Base-by-base conservation (phyloP, 1,140 invertebrate genomes). In the Polypedilum pembai region DNA sequence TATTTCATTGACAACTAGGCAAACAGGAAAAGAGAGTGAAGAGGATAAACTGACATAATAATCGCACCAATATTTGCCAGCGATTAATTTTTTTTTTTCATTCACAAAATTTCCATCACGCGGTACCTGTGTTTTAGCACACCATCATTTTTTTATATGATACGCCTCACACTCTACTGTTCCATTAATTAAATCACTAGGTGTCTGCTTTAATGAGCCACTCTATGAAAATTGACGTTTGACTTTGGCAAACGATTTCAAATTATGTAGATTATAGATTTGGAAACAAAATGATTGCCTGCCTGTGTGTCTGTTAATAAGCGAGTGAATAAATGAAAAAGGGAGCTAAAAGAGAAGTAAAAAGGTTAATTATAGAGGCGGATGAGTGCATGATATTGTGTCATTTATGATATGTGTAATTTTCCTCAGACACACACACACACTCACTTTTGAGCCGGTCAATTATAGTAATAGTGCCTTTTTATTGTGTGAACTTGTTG, bases 261-360 rank as follows among this genome's bases (percentile, higher is more conserved):
- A n/a, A 56, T 56, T 56, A 56, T 56, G 45, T 56, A 56, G 45
- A 56, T 56, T 56, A 56, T 56, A 56, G 45, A 56, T 56, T 56
- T n/a, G 3, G 12, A 15, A 15, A 56, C 12, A 56, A 56, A 56
- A 15, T 15, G n/a, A n/a, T 15, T 56, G n/a, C 15, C 10, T 56
- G 24, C 24, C 24, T 33, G 24, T 33, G 24, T 33, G 24, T 33
- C 5, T 33, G 24, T 33, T 33, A 33, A 33, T 33, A 33, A 33
- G 24, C 24, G 24, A 33, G 1, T 33, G 24, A 33, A 33, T 33
- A 33, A 33, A 33, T 5, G 24, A 33, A n/a, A n/a, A n/a, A 33
- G 24, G 24, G 24, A 33, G 24, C 24, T 33, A 33, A 33, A 33
- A 33, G 24, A 33, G 24, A 33, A 33, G 24, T 33, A 33, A 56